Conservation (phyloP, 35 echinoderm and acorn worm species). For the Eucidaris tribuloides region DNA sequence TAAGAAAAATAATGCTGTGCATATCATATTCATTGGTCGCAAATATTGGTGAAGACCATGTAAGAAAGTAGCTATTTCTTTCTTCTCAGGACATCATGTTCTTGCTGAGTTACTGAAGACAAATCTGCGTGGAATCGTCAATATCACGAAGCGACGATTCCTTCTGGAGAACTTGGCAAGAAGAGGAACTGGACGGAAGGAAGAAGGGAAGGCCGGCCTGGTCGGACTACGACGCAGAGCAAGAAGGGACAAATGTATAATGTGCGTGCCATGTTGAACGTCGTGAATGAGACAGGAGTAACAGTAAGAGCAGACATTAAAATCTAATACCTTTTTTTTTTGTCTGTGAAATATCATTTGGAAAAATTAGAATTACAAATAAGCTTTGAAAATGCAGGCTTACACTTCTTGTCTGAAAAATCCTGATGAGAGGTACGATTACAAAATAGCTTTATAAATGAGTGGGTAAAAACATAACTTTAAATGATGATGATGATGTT, state of each 20-base stretch:
- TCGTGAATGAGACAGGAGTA: not conserved
- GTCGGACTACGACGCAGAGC: constrained; percentile 84
- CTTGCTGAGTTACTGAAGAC: constrained; percentile 78
- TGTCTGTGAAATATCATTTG: not conserved
- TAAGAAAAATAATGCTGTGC: no score
- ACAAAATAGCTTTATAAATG: no score
- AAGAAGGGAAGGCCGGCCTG: constrained; percentile 90
- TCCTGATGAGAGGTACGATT: no score
- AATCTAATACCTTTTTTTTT: not conserved
- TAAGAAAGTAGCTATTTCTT: no score
- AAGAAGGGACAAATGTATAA: constrained; percentile 66
- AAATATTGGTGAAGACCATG: no score
- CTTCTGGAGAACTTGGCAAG: constrained; percentile 78
- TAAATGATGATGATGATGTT: no score
- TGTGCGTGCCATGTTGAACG: not conserved
- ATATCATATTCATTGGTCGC: no score
- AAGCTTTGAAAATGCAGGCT: not conserved
- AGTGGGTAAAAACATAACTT: no score
- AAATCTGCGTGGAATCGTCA: constrained; percentile 69
- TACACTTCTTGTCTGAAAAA: not conserved
- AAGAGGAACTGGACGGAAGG: constrained; percentile 79
- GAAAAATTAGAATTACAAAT: not conserved
- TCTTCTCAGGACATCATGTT: constrained; percentile 89
- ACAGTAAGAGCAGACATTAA: not conserved
- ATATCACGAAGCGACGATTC: constrained; percentile 85